These are phyloP conservation scores for Operophtera brumata DNA, from an alignment of 2,888 invertebrate species.

Conservation along the genomic window DNA sequence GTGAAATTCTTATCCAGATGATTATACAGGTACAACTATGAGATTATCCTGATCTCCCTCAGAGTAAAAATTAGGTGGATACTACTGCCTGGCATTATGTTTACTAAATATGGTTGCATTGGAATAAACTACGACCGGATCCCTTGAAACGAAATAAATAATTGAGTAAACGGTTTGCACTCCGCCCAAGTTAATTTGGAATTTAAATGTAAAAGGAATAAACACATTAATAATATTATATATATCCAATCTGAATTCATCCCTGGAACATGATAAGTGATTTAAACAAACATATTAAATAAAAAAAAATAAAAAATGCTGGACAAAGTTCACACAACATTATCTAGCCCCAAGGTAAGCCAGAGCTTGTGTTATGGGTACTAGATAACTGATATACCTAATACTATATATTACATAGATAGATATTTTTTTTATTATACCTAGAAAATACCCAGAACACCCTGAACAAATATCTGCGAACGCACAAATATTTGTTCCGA, in stretches of 20 bases:
- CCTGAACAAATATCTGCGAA: too few species aligned
- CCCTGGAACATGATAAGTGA: slow-evolving; percentile 1
- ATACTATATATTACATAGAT: too few species aligned
- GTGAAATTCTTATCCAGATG: slow-evolving; percentile 7
- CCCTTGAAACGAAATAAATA: slow-evolving; percentile 40
- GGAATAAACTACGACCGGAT: slow-evolving; percentile 28
- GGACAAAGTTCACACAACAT: too few species aligned
- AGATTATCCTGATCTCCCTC: background rate
- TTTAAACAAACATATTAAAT: slow-evolving; percentile 8
- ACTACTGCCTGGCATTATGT: background rate
- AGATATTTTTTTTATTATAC: too few species aligned
- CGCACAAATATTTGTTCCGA: too few species aligned
- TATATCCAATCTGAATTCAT: slow-evolving; percentile 4
- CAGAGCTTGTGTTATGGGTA: too few species aligned
- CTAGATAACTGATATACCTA: too few species aligned
- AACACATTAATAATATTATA: background rate
- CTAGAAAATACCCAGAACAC: too few species aligned
- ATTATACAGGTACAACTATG: slow-evolving; percentile 1
- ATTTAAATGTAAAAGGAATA: slow-evolving; percentile 11
- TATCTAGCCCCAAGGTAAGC: too few species aligned
- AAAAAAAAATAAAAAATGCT: too few species aligned
- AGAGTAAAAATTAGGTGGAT: slow-evolving; percentile 1
- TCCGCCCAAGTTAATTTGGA: slow-evolving; percentile 25
- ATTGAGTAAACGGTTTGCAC: slow-evolving; percentile 25
- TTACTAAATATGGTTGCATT: slow-evolving; percentile 25